A percentile compares a stretch with the other conserved stretches of the same genome.
Evolutionary conservation across 2,113 vertebrate species (phyloP).

Genomic region (Nannospalax galili): DNA sequence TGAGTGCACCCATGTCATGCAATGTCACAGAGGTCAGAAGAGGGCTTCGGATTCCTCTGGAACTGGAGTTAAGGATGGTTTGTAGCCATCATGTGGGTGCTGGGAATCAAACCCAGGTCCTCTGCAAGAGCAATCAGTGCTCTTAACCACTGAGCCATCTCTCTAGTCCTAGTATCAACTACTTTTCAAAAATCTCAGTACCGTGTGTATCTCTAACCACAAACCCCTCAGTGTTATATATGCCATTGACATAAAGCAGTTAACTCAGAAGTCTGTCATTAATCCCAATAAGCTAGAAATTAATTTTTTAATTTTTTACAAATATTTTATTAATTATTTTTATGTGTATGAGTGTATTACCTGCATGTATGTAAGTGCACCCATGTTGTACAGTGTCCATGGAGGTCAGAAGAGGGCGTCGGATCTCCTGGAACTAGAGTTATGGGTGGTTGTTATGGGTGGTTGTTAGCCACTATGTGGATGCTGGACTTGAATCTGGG

Average conservation of each 20-base stretch:
- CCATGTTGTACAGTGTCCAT: not conserved
- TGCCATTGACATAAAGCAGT: not conserved
- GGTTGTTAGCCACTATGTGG: too few relatives aligned
- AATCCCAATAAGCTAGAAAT: not conserved
- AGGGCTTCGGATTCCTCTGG: too few relatives aligned
- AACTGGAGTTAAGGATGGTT: too few relatives aligned
- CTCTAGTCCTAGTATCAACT: too few relatives aligned
- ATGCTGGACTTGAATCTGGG: not conserved
- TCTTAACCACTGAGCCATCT: too few relatives aligned
- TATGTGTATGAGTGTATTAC: not conserved
- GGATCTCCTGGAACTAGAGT: not conserved
- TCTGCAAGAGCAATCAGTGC: too few relatives aligned
- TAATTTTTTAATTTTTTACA: not conserved
- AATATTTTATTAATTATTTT: not conserved
- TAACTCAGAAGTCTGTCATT: slow-evolving; percentile 22
- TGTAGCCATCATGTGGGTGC: too few relatives aligned
- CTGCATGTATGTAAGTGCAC: not conserved
- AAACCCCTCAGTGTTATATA: not conserved
- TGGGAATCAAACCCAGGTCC: too few relatives aligned
- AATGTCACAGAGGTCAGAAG: too few relatives aligned
- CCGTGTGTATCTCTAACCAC: not conserved
- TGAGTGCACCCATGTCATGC: too few relatives aligned
- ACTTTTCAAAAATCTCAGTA: not conserved
- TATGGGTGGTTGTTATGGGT: not conserved
- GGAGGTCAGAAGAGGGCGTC: not conserved